phyloP scores from a whole-genome alignment of 2,113 vertebrate species.

The Bubalus kerabau region DNA sequence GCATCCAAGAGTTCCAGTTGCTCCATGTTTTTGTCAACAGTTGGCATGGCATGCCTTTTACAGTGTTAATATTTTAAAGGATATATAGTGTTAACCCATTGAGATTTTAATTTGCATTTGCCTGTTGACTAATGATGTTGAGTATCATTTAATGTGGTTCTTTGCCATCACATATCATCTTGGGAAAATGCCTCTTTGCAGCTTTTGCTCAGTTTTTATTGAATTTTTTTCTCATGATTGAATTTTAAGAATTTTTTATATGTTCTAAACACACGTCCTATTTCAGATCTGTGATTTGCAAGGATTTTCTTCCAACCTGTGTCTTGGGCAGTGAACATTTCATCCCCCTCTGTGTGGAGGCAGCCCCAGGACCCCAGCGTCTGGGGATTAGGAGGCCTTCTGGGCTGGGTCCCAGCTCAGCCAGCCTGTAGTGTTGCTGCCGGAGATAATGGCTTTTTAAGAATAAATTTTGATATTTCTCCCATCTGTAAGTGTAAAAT shows the following conservation, averaged over 20 bases:
- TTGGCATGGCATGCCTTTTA: not conserved
- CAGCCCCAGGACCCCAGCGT: not conserved
- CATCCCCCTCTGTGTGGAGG: not conserved
- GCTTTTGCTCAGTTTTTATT: not conserved
- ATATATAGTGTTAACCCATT: not conserved
- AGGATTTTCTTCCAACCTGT: not conserved
- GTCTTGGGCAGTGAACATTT: not conserved
- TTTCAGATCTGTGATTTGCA: not conserved
- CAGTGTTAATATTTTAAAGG: not conserved
- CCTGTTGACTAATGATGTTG: not conserved
- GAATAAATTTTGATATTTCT: not conserved
- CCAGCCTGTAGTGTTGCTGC: not conserved
- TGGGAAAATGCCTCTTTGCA: not conserved
- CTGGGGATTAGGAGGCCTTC: not conserved
- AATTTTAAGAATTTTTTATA: not conserved
- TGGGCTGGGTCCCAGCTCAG: not conserved
- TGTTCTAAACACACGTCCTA: not conserved
- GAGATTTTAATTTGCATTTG: not conserved
- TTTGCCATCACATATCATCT: not conserved
- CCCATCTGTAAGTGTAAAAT: not conserved
- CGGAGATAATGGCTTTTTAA: not conserved
- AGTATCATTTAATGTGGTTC: not conserved
- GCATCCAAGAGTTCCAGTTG: not conserved
- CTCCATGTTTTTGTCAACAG: not conserved
- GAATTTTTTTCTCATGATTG: not conserved